A percentile compares a stretch with the other conserved stretches of the same genome.
These are phyloP conservation scores for Calameuta pallipes DNA, from an alignment of 2,888 invertebrate genomes.

Conservation along the genomic window DNA sequence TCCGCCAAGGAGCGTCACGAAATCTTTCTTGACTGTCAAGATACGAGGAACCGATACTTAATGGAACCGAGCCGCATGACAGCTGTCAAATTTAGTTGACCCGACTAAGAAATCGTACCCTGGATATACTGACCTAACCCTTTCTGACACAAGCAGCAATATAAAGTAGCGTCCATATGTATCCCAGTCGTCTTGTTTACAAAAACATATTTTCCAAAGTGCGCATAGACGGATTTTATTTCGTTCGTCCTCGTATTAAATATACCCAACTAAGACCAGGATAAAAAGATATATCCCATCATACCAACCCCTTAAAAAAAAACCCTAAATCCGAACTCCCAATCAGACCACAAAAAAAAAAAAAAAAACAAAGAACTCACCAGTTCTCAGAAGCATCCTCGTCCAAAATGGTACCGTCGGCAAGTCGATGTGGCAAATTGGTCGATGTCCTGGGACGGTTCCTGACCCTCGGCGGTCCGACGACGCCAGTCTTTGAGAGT, in stretches of 20 bases:
- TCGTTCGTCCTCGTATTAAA: not conserved
- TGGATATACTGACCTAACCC: too few species aligned
- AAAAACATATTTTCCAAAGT: not conserved
- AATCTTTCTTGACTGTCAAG: not conserved
- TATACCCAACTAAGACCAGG: not conserved
- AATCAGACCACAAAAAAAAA: not conserved
- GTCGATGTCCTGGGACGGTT: slow-evolving; percentile 68
- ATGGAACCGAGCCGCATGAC: not conserved
- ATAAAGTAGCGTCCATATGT: not conserved
- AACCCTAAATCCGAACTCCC: not conserved
- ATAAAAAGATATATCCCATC: not conserved
- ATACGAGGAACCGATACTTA: not conserved
- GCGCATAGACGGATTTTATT: not conserved
- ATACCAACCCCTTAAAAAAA: not conserved
- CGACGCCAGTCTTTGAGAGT: slow-evolving; percentile 60
- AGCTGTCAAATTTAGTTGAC: not conserved
- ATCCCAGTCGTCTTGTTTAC: not conserved
- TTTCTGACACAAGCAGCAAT: not conserved
- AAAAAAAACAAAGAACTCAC: slow-evolving; percentile 39
- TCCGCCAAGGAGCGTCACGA: not conserved
- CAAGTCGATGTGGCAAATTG: slow-evolving; percentile 73
- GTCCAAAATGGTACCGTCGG: slow-evolving; percentile 73
- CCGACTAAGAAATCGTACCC: too few species aligned
- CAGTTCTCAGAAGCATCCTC: slow-evolving; percentile 69
- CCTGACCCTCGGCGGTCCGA: slow-evolving; percentile 59